Evolutionary conservation across 2,888 invertebrate genomes (phyloP).

Genomic region (Lepidochrysops patricia): DNA sequence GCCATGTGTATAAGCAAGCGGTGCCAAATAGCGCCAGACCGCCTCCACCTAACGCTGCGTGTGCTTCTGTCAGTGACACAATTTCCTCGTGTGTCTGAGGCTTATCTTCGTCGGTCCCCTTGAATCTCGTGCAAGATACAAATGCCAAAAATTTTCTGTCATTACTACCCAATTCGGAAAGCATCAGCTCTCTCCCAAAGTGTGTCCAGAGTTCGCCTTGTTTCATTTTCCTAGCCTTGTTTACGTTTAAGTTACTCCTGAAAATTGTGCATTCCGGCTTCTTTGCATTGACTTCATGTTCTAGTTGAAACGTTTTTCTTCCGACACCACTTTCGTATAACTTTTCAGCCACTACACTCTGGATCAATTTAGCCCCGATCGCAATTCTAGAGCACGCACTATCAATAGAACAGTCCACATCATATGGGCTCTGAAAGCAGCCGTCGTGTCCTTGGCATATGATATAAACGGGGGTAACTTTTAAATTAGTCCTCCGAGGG

Average conservation of each 20-base stretch:
- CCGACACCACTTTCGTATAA: slow-evolving; percentile 84
- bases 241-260: slow-evolving; percentile 79
- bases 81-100: slow-evolving; percentile 81
- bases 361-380: slow-evolving; percentile 85
- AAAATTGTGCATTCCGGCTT: slow-evolving; percentile 82
- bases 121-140: slow-evolving; percentile 88
- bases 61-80: slow-evolving; percentile 80
- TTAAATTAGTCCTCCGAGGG: slow-evolving; percentile 73
- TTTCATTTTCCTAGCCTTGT: slow-evolving; percentile 81
- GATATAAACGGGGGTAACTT: slow-evolving; percentile 87
- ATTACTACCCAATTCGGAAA: slow-evolving; percentile 76
- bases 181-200: slow-evolving; percentile 89
- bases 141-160: slow-evolving; percentile 92
- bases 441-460: slow-evolving; percentile 87
- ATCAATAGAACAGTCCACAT: slow-evolving; percentile 77
- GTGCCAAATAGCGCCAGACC: slow-evolving; percentile 94
- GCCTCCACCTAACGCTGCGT: slow-evolving; percentile 94
- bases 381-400: slow-evolving; percentile 85
- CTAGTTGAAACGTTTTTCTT: slow-evolving; percentile 87
- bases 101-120: slow-evolving; percentile 75
- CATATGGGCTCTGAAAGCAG: slow-evolving; percentile 80
- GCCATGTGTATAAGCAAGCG: slow-evolving; percentile 93
- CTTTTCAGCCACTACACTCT: slow-evolving; percentile 91
- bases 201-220: slow-evolving; percentile 89
- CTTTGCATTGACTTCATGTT: slow-evolving; percentile 74